A percentile compares a stretch with the other conserved stretches of the same genome.
These are phyloP conservation scores for Pachyramphus minor DNA, from an alignment of 2,113 vertebrate species.

Conservation along the genomic window DNA sequence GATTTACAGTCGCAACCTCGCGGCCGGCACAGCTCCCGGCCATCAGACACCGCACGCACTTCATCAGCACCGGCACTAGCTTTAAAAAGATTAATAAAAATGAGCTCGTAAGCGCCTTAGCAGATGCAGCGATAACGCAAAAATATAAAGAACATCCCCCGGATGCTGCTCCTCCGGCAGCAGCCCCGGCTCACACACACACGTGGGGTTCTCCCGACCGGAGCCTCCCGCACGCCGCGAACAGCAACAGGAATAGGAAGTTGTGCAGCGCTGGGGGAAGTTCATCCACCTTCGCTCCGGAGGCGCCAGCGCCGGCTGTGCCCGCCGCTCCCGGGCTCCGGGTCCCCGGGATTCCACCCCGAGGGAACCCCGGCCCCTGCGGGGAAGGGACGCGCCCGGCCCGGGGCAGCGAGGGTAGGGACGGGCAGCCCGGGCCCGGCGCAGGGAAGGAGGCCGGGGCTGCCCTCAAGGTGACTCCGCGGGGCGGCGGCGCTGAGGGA, in stretches of 20 bases:
- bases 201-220: not conserved
- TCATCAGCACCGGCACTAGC: not conserved
- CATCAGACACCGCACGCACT: not conserved
- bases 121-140: not conserved
- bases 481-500: not conserved
- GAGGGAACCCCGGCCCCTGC: not conserved
- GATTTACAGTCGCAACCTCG: not conserved
- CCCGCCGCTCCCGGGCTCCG: not conserved
- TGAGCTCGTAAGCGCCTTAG: not conserved
- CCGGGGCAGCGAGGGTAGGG: not conserved
- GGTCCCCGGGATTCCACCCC: too few species aligned
- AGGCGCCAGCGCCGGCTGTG: not conserved
- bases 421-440: not conserved
- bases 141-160: not conserved
- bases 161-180: not conserved
- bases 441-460: not conserved
- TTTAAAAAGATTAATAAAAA: not conserved
- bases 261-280: not conserved
- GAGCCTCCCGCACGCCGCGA: not conserved
- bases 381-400: not conserved
- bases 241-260: slow-evolving; percentile 15
- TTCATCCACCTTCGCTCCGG: not conserved
- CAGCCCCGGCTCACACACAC: not conserved
- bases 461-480: slow-evolving; percentile 38
- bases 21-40: not conserved